phyloP scores from a whole-genome alignment of 2,797 vertebrate genomes.

The Coregonus sp. region DNA sequence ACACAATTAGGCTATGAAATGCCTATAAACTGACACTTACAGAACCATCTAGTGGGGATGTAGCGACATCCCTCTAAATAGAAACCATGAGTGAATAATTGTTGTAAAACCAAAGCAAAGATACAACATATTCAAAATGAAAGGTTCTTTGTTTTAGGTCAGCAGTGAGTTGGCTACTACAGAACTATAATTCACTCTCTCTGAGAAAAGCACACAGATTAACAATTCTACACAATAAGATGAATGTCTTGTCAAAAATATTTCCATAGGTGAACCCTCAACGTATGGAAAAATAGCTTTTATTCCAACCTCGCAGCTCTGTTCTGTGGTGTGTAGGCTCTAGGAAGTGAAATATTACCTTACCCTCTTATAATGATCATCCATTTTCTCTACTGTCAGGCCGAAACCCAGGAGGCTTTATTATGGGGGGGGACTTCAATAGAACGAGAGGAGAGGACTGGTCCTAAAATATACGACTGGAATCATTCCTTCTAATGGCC shows the following conservation, averaged over 20 bases:
- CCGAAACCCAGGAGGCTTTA: slow-evolving; percentile 59
- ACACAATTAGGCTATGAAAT: too few species aligned
- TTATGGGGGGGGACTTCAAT: slow-evolving; percentile 66
- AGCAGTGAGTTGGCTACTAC: background rate
- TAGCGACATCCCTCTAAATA: too few species aligned
- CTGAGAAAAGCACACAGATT: background rate
- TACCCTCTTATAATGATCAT: slow-evolving; percentile 64
- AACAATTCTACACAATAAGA: slow-evolving; percentile 46
- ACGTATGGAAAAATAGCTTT: slow-evolving; percentile 58
- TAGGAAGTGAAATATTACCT: slow-evolving; percentile 63
- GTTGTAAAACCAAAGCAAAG: background rate
- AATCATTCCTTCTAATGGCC: slow-evolving; percentile 74
- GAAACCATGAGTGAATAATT: background rate
- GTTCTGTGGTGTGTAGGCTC: slow-evolving; percentile 31
- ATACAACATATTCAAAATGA: background rate
- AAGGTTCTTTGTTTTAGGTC: background rate
- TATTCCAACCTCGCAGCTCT: slow-evolving; percentile 34
- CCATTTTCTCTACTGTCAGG: slow-evolving; percentile 61
- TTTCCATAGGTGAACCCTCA: slow-evolving; percentile 49
- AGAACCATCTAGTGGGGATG: too few species aligned
- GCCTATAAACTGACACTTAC: too few species aligned
- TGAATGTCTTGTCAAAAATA: slow-evolving; percentile 56
- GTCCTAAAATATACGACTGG: slow-evolving; percentile 70
- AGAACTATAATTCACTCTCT: slow-evolving; percentile 6
- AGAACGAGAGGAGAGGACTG: slow-evolving; percentile 54